These are phyloP conservation scores for Poecilia picta DNA, from an alignment of 2,797 vertebrate genomes.

Conservation along the genomic window DNA sequence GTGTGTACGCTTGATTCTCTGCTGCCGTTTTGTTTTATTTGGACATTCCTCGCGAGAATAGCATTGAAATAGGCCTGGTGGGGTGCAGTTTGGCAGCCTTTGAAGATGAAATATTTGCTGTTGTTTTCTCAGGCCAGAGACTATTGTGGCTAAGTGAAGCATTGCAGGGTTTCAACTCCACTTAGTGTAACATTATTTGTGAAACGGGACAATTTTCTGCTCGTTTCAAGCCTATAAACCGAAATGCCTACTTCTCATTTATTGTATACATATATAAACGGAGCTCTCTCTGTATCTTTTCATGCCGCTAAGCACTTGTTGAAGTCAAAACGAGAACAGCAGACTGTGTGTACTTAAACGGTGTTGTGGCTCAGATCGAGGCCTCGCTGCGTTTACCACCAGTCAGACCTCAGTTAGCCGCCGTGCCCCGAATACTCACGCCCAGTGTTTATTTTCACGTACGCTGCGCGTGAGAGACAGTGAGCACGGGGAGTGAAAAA, in stretches of 20 bases:
- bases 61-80: slow-evolving; percentile 70
- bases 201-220: neutral
- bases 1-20: slow-evolving; percentile 61
- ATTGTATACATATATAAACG: neutral
- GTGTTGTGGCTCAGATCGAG: neutral
- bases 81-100: slow-evolving; percentile 69
- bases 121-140: slow-evolving; percentile 67
- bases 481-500: neutral
- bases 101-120: slow-evolving; percentile 70
- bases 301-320: neutral
- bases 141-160: slow-evolving; percentile 22
- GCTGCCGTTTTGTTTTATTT: slow-evolving; percentile 76
- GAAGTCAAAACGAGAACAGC: neutral
- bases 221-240: neutral
- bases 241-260: neutral
- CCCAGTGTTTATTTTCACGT: slow-evolving; percentile 48
- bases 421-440: slow-evolving; percentile 38
- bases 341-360: neutral
- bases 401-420: slow-evolving; percentile 31
- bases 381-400: slow-evolving; percentile 37
- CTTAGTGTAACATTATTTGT: slow-evolving; percentile 11
- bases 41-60: slow-evolving; percentile 79
- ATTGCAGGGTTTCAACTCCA: slow-evolving; percentile 10
- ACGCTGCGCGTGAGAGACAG: slow-evolving; percentile 14
- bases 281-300: neutral